These are phyloP conservation scores for Gymnoscopelus microlampas DNA, from an alignment of 2,797 vertebrate species.

Conservation along the genomic window DNA sequence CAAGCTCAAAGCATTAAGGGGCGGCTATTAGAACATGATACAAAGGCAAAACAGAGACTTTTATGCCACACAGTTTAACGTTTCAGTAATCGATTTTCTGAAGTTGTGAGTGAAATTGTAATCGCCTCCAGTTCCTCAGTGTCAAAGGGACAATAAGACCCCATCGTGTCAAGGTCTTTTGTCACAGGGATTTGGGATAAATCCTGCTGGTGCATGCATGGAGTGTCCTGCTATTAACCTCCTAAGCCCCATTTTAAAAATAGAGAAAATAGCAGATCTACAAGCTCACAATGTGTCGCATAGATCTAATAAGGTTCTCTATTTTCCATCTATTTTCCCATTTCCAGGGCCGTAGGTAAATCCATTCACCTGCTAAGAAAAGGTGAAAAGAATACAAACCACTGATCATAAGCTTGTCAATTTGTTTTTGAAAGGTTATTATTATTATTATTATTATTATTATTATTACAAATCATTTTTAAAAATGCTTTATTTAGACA, in stretches of 20 bases:
- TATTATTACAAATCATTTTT: too few relatives aligned
- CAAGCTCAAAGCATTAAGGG: conserved; percentile 20
- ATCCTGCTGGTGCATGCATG: conserved; percentile 14
- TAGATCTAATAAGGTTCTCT: too few relatives aligned
- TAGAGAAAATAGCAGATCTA: too few relatives aligned
- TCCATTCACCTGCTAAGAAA: conserved; percentile 5
- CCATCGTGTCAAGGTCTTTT: conserved; percentile 23
- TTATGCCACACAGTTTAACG: conserved; percentile 11
- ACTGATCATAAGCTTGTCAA: neutral
- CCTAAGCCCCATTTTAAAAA: too few relatives aligned
- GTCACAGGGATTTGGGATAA: conserved; percentile 40
- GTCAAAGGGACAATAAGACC: conserved; percentile 30
- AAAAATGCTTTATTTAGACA: too few relatives aligned
- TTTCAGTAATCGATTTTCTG: conserved; percentile 37
- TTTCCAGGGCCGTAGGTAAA: conserved; percentile 28
- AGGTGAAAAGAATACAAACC: conserved; percentile 9
- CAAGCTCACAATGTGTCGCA: too few relatives aligned
- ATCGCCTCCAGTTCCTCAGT: conserved; percentile 8
- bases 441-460: neutral
- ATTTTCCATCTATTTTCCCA: neutral
- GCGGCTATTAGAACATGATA: conserved; percentile 13
- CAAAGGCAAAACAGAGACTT: conserved; percentile 19
- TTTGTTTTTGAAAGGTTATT: neutral
- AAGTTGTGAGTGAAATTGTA: conserved; percentile 35
- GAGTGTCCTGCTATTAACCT: neutral